These are phyloP conservation scores for Unio delphinus DNA, from an alignment of 2,888 invertebrate species.

Conservation along the genomic window DNA sequence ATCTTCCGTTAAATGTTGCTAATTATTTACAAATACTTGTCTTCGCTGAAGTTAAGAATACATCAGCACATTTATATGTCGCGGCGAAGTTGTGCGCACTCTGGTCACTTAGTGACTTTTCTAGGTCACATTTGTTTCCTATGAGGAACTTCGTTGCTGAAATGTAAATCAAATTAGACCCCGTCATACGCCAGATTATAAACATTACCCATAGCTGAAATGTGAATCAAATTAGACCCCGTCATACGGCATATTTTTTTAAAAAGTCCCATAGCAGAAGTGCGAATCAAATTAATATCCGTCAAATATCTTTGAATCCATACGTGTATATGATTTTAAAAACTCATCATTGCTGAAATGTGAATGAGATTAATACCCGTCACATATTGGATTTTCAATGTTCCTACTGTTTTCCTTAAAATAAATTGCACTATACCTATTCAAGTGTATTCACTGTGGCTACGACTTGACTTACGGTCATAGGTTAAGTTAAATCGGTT, in stretches of 20 bases:
- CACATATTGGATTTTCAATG: no score
- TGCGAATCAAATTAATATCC: neutral
- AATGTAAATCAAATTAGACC: conserved; percentile 7
- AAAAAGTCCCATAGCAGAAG: no score
- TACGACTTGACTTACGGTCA: no score
- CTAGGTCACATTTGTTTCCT: conserved; percentile 49
- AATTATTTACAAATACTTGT: conserved; percentile 30
- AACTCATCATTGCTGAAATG: no score
- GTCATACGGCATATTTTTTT: no score
- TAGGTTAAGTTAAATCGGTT: no score
- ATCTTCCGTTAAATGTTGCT: no score
- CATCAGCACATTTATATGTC: conserved; percentile 39
- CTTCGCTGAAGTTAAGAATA: conserved; percentile 43
- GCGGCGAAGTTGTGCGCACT: conserved; percentile 38
- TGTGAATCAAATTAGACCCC: no score
- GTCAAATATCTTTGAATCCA: neutral
- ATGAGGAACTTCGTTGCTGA: conserved; percentile 46
- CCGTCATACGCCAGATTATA: neutral
- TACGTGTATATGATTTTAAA: no score
- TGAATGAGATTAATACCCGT: no score
- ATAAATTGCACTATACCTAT: neutral
- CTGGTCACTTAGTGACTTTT: conserved; percentile 19
- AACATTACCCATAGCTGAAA: neutral
- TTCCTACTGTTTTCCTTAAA: neutral
- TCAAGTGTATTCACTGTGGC: neutral